A percentile compares a stretch with the other conserved stretches of the same genome.
These are phyloP conservation scores for Metopolophium dirhodum DNA, from an alignment of 1,140 invertebrate species.

Conservation along the genomic window DNA sequence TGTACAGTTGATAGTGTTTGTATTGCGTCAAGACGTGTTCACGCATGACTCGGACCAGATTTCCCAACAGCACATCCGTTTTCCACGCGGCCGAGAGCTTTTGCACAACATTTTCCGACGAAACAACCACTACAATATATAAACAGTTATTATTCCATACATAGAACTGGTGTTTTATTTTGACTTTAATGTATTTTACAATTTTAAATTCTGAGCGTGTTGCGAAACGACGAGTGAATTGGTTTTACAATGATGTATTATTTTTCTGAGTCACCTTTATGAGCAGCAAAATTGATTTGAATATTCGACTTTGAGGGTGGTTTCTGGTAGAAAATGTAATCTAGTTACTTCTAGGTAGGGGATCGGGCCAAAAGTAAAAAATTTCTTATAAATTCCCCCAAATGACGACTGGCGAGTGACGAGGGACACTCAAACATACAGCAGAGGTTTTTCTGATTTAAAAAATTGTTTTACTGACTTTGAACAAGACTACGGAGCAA, in stretches of 20 bases:
- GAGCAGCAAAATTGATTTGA: too few species aligned
- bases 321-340: too few species aligned
- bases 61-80: neutral
- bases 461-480: constrained; percentile 19
- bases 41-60: constrained; percentile 30
- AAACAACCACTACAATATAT: neutral
- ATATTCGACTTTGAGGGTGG: too few species aligned
- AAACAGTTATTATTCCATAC: neutral
- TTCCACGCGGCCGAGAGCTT: neutral
- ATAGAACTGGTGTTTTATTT: neutral
- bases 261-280: too few species aligned
- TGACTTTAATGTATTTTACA: neutral
- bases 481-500: constrained; percentile 12
- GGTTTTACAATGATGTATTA: neutral
- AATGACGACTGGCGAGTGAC: too few species aligned
- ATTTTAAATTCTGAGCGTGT: neutral
- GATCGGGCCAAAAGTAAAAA: too few species aligned
- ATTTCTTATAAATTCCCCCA: too few species aligned
- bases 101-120: constrained; percentile 6
- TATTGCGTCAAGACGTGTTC: constrained; percentile 51
- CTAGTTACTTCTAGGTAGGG: too few species aligned
- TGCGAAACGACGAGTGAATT: neutral
- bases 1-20: constrained; percentile 44
- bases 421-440: neutral
- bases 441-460: neutral